Percentiles rank a stretch among this genome's conserved stretches.
phyloP scores from a whole-genome alignment of 2,888 invertebrate species.

The Tetragonisca angustula region DNA sequence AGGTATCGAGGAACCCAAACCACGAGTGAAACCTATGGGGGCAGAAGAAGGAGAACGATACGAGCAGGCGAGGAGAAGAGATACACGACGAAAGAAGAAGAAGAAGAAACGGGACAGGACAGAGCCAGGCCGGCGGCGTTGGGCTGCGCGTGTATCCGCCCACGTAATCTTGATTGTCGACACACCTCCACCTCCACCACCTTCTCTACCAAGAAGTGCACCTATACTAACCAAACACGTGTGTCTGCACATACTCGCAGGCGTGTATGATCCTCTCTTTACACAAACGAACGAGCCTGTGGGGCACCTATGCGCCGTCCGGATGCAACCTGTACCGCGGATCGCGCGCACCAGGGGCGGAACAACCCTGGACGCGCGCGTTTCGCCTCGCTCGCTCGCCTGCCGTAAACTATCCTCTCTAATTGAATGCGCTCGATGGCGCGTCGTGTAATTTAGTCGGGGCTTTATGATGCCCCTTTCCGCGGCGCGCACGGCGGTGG shows the following conservation, averaged over 20 bases:
- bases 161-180: constrained; percentile 82
- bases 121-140: constrained; percentile 76
- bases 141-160: constrained; percentile 81
- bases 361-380: constrained; percentile 58
- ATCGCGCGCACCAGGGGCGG: constrained; percentile 67
- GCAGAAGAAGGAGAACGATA: constrained; percentile 12
- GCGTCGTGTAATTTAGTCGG: constrained; percentile 40
- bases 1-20: constrained; percentile 47
- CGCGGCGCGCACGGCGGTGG: constrained; percentile 18
- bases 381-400: constrained; percentile 19
- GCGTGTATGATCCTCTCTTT: background rate
- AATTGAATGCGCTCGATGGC: constrained; percentile 59
- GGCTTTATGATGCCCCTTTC: constrained; percentile 23
- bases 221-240: constrained; percentile 48
- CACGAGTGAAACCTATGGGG: constrained; percentile 23
- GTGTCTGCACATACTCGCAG: background rate
- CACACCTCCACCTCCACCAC: constrained; percentile 77
- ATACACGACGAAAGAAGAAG: constrained; percentile 46
- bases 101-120: constrained; percentile 66
- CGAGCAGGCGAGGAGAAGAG: constrained; percentile 2
- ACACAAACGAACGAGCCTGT: constrained; percentile 29
- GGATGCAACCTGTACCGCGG: constrained; percentile 60
- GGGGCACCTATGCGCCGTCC: constrained; percentile 52
- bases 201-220: constrained; percentile 68
- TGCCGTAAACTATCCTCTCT: constrained; percentile 60